Conservation (phyloP, 2,888 invertebrate species). For the Macrostomum cliftonense region DNA sequence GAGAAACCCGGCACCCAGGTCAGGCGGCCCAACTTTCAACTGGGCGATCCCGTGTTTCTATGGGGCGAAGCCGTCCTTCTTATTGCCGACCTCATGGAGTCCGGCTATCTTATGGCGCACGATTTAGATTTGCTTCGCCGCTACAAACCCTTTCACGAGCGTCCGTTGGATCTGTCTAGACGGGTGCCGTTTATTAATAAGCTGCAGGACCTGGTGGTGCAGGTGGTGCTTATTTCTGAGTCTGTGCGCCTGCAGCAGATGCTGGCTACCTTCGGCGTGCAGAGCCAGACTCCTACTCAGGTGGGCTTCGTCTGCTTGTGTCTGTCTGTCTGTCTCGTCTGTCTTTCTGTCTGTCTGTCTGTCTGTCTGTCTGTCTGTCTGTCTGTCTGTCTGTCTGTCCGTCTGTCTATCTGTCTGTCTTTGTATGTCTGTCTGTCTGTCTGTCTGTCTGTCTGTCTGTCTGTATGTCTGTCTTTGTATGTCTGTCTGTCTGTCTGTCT, state of each 20-base stretch:
- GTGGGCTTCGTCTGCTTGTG: neutral
- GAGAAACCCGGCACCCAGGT: constrained; percentile 50
- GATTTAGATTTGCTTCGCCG: constrained; percentile 8
- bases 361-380: too few relatives aligned
- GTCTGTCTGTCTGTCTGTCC: too few relatives aligned
- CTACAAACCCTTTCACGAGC: constrained; percentile 4
- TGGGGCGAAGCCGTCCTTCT: constrained; percentile 94
- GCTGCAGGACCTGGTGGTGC: constrained; percentile 70
- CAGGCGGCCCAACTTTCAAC: constrained; percentile 46
- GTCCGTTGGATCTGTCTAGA: constrained; percentile 2
- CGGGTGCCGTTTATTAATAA: constrained; percentile 6
- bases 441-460: too few relatives aligned
- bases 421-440: too few relatives aligned
- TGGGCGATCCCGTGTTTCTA: constrained; percentile 48
- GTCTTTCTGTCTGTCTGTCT: too few relatives aligned
- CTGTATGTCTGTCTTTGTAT: too few relatives aligned
- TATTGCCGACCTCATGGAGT: constrained; percentile 60
- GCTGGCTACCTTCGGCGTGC: constrained; percentile 97
- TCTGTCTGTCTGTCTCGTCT: too few relatives aligned
- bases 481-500: too few relatives aligned
- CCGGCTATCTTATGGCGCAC: constrained; percentile 3
- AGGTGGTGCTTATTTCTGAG: constrained; percentile 90
- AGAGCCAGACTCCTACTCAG: constrained; percentile 95
- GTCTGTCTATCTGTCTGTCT: too few relatives aligned
- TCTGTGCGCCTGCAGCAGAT: constrained; percentile 91